Evolutionary conservation across 2,888 invertebrate species (phyloP), one percentile per base, ranked within the genome.

Genomic region (Ryuthela nishihirai): DNA sequence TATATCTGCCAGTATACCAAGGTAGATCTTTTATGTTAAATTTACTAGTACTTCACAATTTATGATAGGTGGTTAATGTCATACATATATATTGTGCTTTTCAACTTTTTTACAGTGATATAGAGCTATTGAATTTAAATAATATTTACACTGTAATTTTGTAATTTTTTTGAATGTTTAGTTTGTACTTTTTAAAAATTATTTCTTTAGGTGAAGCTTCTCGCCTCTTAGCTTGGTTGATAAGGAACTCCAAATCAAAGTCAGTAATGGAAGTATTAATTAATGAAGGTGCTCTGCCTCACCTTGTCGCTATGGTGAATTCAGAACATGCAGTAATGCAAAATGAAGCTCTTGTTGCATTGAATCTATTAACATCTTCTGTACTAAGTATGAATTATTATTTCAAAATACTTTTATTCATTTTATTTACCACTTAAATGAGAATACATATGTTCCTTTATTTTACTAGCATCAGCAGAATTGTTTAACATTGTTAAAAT

Each of bases 301-400:
- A 85, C 69, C 77, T 93, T 68, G 84, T 88, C 10, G 82, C 83
- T 73, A 91, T 92, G 91, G 77, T 87, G 63, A 81, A 84, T 3
- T 85, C 88, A 2, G 85, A 87, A 69, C 88, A 91, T 76, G 78
- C 85, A 6, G 82, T 91, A 24, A 93, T 93, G 93, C 73, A 75
- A 65, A 74, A 74, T 63, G 75, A 75, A 61, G 73, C 74, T 18
- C 67, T 74, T 3, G 63, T 75, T 21, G 71, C 73, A 20, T 64
- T 75, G 47, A 71, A 70, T 10, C 64, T 75, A 29, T 67, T 73
- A 24, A 65, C 68, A 6, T 18, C 26, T 23, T 17, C 25, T 17
- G 6, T 26, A 17, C 29, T 43, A 15, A 9, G 29, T 42, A 42
- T 24, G 42, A 15, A 15, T 34, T 10, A 34, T n/a, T n/a, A n/a